phyloP scores from a whole-genome alignment of 1,140 invertebrate species.

The Zaprionus camerounensis region DNA sequence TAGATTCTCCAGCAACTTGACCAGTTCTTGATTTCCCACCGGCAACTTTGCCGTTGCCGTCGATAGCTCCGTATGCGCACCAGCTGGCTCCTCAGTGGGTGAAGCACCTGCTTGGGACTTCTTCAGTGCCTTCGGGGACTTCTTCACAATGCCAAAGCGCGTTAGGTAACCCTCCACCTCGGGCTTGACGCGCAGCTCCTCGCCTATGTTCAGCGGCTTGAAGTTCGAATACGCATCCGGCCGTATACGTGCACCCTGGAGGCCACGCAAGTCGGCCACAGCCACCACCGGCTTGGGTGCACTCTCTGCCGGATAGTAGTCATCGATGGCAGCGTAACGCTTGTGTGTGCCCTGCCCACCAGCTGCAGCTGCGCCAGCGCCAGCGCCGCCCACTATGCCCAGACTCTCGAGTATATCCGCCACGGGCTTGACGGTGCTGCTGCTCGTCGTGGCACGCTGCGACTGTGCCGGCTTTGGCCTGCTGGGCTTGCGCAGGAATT shows the following conservation, averaged over 20 bases:
- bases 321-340: conserved; percentile 66
- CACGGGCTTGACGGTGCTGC: conserved; percentile 70
- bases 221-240: conserved; percentile 80
- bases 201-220: conserved; percentile 79
- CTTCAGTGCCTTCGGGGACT: conserved; percentile 70
- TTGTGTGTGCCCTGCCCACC: conserved; percentile 57
- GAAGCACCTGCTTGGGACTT: conserved; percentile 38
- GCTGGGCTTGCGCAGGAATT: conserved; percentile 68
- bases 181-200: conserved; percentile 77
- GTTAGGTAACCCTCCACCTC: conserved; percentile 80
- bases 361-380: not conserved
- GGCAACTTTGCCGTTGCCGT: conserved; percentile 65
- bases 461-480: not conserved
- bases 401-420: conserved; percentile 77
- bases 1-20: conserved; percentile 74
- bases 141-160: conserved; percentile 79
- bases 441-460: not conserved
- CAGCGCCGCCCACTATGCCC: conserved; percentile 64
- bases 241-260: conserved; percentile 65
- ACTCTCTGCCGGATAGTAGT: conserved; percentile 77
- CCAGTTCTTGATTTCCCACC: conserved; percentile 55
- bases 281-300: conserved; percentile 71
- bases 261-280: conserved; percentile 65
- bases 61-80: conserved; percentile 64
- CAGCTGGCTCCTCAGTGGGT: conserved; percentile 60